phyloP scores from a whole-genome alignment of 2,888 invertebrate genomes.

The Nesidiocoris tenuis region DNA sequence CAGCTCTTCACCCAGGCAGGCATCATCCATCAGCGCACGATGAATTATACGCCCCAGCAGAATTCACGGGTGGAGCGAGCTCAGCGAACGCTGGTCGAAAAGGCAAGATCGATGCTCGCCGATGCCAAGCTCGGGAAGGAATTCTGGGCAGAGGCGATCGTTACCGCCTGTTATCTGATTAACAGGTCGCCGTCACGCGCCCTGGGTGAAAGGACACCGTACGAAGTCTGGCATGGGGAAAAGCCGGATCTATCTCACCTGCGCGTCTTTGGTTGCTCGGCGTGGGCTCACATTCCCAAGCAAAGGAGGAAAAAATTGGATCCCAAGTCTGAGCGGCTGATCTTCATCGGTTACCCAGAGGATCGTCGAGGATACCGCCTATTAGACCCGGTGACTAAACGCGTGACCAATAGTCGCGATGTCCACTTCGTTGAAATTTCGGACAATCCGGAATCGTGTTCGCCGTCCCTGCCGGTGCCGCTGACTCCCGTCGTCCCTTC shows the following conservation, averaged over 20 bases:
- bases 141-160: constrained; percentile 38
- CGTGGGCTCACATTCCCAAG: constrained; percentile 49
- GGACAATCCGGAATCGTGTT: no score
- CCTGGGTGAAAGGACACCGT: constrained; percentile 50
- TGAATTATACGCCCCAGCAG: constrained; percentile 46
- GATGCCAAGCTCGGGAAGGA: constrained; percentile 42
- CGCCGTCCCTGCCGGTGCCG: no score
- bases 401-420: neutral
- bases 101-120: constrained; percentile 45
- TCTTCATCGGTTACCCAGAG: constrained; percentile 15
- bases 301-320: constrained; percentile 51
- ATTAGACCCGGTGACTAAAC: neutral
- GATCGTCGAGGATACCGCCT: neutral
- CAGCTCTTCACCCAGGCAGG: constrained; percentile 47
- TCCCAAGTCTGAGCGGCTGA: constrained; percentile 51
- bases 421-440: neutral
- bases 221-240: constrained; percentile 50
- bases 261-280: constrained; percentile 32
- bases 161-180: constrained; percentile 38
- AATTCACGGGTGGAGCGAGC: constrained; percentile 47
- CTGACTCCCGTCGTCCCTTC: no score
- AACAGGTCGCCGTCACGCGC: constrained; percentile 47
- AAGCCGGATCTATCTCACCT: constrained; percentile 39
- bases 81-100: constrained; percentile 47
- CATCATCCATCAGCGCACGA: constrained; percentile 41